These are phyloP conservation scores for Corythoichthys haematopterus DNA, from an alignment of 2,113 vertebrate genomes.

Conservation along the genomic window DNA sequence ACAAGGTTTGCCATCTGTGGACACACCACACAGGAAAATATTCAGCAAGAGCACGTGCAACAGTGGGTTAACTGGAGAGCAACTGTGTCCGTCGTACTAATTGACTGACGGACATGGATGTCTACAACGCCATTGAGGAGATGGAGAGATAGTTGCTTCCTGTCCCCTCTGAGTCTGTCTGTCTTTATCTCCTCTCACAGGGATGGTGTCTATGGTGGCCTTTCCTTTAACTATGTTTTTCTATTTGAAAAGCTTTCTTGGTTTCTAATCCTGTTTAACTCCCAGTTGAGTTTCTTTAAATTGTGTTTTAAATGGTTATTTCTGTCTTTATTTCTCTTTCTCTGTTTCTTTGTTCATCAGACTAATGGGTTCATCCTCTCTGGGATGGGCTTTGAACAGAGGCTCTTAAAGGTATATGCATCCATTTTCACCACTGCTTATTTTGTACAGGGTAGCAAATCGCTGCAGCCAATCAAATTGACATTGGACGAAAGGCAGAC, in stretches of 20 bases:
- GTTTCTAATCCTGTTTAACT: constrained; percentile 21
- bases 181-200: constrained; percentile 29
- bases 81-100: constrained; percentile 38
- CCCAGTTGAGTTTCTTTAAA: constrained; percentile 15
- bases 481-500: too few relatives aligned
- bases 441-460: too few relatives aligned
- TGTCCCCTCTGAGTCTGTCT: constrained; percentile 32
- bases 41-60: constrained; percentile 40
- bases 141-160: constrained; percentile 50
- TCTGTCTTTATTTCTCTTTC: constrained; percentile 8
- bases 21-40: constrained; percentile 61
- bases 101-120: constrained; percentile 57
- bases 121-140: constrained; percentile 47
- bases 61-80: constrained; percentile 30
- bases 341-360: constrained; percentile 48
- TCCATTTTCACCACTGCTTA: constrained; percentile 32
- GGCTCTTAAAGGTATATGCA: constrained; percentile 65
- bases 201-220: constrained; percentile 9
- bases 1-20: constrained; percentile 91
- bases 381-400: constrained; percentile 56
- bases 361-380: constrained; percentile 61
- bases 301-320: constrained; percentile 14
- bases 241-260: constrained; percentile 21
- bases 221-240: constrained; percentile 4
- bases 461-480: too few relatives aligned